Evolutionary conservation across 2,113 vertebrate species (phyloP), one percentile per base, ranked within the genome.

Genomic region (Drymodes brunneopygia): DNA sequence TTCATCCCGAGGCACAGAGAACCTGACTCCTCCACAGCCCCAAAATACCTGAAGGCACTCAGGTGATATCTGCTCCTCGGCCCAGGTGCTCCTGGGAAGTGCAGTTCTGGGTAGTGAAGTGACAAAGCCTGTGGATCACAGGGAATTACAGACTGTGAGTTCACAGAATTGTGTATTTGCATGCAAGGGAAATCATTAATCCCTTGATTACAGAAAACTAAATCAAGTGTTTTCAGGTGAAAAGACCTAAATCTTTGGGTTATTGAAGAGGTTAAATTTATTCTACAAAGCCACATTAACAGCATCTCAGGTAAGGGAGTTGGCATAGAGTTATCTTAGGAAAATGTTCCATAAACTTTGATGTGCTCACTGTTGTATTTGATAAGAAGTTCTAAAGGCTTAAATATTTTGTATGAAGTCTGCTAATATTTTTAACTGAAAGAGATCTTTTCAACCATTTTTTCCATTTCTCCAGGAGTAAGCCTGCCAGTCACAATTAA

Each of bases 1-100:
- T 10, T 38, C 31, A 25, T 2, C 12, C 40, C 1, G 0, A 11
- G 1, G 7, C 15, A 35, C 11, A 27, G 60, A 48, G 3, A 35
- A 2, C 5, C 7, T 2, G 0, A 0, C 6, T 8, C 36, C 31
- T 6, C 28, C 3, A 0, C 6, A 42, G 0, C 0, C 31, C 2
- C 22, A 73, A 17, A 69, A 21, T 28, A 77, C 24, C 67, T 48
- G 25, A 36, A n/a, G 22, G n/a, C 17, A 19, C 4, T 53, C 0
- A 0, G 7, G 2, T 75, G 15, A 16, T 36, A n/a, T 38, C 42
- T n/a, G 38, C 38, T 50, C 24, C 6, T 70, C 40, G 53, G 69
- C 33, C 17, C 48, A 18, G 7, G 24, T 10, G 28, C 47, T 60
- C 48, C 40, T 72, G 44, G 38, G 22, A 86, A 81, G 2, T 21